Evolutionary conservation across 2,888 invertebrate species (phyloP).

Genomic region (Marronus borbonicus): DNA sequence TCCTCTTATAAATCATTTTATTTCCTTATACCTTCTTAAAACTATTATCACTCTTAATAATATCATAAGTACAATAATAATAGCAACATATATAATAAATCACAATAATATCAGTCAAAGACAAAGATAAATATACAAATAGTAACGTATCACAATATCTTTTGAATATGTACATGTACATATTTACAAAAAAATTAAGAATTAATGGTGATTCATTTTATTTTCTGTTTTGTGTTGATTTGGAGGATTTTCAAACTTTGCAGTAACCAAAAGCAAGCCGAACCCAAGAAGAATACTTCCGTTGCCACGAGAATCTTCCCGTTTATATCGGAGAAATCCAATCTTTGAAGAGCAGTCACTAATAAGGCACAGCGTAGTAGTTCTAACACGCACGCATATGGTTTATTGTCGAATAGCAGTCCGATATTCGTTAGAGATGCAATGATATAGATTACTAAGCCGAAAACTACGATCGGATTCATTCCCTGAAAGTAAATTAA

Average conservation of each 20-base stretch:
- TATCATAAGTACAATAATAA: constrained; percentile 33
- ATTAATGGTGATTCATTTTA: constrained; percentile 27
- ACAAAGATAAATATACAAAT: not conserved
- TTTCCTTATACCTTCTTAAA: not conserved
- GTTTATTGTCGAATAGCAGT: constrained; percentile 80
- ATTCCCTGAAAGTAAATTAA: constrained; percentile 73
- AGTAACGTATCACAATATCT: constrained; percentile 31
- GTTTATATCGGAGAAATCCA: constrained; percentile 67
- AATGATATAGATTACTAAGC: constrained; percentile 78
- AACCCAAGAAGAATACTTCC: constrained; percentile 75
- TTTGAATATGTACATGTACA: not conserved
- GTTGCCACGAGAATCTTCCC: constrained; percentile 69
- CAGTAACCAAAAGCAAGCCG: constrained; percentile 78
- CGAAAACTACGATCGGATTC: constrained; percentile 74
- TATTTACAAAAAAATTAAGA: not conserved
- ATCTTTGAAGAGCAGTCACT: constrained; percentile 70
- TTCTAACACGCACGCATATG: constrained; percentile 77
- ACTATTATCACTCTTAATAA: constrained; percentile 3
- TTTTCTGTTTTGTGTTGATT: constrained; percentile 69
- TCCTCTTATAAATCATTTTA: not conserved
- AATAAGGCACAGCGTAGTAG: constrained; percentile 78
- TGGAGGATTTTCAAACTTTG: constrained; percentile 75
- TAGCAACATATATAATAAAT: constrained; percentile 3
- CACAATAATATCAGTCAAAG: constrained; percentile 48
- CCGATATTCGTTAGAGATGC: constrained; percentile 80